phyloP scores from a whole-genome alignment of 2,113 vertebrate species.

The Chlamydotis undulata region DNA sequence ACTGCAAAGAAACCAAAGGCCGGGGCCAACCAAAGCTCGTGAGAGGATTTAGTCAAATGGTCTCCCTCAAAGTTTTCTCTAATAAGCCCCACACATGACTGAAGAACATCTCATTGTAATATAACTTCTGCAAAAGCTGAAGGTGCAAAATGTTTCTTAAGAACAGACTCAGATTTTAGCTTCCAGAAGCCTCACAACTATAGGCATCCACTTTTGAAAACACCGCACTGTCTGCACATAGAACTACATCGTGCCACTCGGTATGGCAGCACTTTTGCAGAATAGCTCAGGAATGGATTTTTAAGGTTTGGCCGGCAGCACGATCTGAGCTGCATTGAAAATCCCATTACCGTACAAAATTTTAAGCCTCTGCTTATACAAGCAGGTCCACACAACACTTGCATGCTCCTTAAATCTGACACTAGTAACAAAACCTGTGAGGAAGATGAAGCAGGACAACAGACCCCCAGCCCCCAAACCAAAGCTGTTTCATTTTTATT shows the following conservation, averaged over 20 bases:
- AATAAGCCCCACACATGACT: too few species aligned
- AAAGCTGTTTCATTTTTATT: not conserved
- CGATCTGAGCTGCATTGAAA: not conserved
- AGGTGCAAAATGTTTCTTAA: too few species aligned
- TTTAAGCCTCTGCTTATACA: not conserved
- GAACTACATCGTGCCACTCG: fast-evolving
- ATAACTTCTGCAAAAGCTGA: not conserved
- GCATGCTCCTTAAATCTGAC: not conserved
- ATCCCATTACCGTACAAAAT: not conserved
- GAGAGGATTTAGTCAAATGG: not conserved
- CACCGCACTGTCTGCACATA: fast-evolving
- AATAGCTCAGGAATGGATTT: not conserved
- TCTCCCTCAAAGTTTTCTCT: not conserved
- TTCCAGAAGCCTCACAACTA: not conserved
- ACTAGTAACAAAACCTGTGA: not conserved
- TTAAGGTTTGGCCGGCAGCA: not conserved
- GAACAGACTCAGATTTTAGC: not conserved
- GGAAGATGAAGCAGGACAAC: not conserved
- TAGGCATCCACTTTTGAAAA: not conserved
- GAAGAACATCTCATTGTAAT: not conserved
- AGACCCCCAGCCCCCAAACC: not conserved
- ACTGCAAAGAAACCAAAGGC: not conserved
- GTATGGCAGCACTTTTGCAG: not conserved
- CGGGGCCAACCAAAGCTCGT: not conserved
- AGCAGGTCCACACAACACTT: not conserved